These are phyloP conservation scores for Myodes glareolus DNA, from an alignment of 2,113 vertebrate genomes.

Conservation along the genomic window DNA sequence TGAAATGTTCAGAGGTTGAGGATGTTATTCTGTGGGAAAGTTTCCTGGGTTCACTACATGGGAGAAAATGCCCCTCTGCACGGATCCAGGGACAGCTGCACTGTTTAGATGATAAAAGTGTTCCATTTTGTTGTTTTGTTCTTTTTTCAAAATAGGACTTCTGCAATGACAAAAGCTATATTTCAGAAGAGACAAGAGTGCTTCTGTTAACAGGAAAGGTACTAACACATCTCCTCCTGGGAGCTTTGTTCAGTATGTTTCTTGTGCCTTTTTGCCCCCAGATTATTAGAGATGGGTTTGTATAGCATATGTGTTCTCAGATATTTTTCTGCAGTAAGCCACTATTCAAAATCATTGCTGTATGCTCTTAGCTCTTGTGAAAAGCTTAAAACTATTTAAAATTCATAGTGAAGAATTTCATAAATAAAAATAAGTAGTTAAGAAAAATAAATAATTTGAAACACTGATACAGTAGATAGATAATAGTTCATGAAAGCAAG, in stretches of 20 bases:
- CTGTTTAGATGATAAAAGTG: conserved; percentile 9
- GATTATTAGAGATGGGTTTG: conserved; percentile 14
- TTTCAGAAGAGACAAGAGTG: conserved; percentile 94
- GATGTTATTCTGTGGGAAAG: background rate
- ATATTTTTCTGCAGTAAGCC: background rate
- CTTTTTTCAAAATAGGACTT: conserved; percentile 89
- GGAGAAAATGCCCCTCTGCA: background rate
- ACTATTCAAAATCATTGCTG: background rate
- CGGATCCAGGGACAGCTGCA: background rate
- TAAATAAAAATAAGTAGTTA: background rate
- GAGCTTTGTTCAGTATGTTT: conserved; percentile 2
- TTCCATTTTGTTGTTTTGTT: conserved; percentile 20
- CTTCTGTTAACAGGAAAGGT: conserved; percentile 98
- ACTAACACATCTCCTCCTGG: conserved; percentile 66
- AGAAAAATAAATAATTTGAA: conserved; percentile 10
- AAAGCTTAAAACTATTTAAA: conserved; percentile 2
- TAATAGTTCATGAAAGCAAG: conserved; percentile 16
- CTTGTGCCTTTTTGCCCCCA: background rate
- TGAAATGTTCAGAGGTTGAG: background rate
- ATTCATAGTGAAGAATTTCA: background rate
- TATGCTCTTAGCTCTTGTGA: background rate
- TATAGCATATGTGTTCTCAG: background rate
- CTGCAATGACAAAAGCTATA: conserved; percentile 96
- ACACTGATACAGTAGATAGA: background rate
- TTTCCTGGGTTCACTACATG: background rate